Conservation (phyloP, 2,797 vertebrate species). For the Molothrus aeneus region DNA sequence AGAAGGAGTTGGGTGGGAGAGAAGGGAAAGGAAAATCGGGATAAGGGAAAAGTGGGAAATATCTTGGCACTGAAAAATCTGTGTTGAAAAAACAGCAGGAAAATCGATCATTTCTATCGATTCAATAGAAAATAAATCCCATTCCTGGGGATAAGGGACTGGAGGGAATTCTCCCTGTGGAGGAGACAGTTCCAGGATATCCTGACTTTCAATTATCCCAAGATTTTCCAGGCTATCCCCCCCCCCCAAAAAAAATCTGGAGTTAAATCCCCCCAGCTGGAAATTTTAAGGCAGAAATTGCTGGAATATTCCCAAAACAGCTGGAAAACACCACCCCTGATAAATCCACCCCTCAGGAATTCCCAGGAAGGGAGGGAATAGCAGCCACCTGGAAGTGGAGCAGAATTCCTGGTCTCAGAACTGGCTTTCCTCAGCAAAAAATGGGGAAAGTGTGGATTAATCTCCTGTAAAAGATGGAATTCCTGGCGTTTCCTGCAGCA, state of each 20-base stretch:
- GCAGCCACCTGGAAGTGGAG: accelerated
- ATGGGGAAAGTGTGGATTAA: accelerated
- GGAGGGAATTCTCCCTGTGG: not conserved
- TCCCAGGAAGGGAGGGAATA: not conserved
- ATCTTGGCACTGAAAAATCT: not conserved
- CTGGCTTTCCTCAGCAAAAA: not conserved
- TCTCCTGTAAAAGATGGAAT: not conserved
- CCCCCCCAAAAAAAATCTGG: not conserved
- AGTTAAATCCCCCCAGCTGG: not conserved
- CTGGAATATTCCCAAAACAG: not conserved
- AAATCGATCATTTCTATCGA: not conserved
- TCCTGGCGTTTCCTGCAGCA: not conserved
- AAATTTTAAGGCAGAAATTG: not conserved
- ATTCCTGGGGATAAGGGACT: not conserved
- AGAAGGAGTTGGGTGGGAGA: not conserved
- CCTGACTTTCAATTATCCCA: not conserved
- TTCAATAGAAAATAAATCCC: not conserved
- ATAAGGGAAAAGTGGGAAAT: not conserved
- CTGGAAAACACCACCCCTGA: accelerated
- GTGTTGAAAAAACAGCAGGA: not conserved
- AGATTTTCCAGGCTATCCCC: not conserved
- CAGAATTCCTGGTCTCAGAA: not conserved
- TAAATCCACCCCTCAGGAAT: not conserved
- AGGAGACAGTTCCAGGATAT: not conserved
- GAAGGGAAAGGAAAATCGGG: not conserved